phyloP scores from a whole-genome alignment of 2,113 vertebrate genomes.

The Mus pahari region DNA sequence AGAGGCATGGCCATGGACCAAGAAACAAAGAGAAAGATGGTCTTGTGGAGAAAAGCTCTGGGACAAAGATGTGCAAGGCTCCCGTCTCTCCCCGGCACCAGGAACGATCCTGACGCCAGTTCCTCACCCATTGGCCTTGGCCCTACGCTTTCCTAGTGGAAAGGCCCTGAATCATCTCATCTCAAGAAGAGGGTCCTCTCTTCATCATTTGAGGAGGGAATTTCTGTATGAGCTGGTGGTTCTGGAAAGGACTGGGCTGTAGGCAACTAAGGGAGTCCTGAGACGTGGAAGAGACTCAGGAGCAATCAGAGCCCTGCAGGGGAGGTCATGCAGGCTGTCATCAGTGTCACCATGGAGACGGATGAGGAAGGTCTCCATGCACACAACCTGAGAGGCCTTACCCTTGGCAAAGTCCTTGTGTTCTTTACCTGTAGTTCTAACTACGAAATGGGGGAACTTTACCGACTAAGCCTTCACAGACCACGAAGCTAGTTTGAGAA shows the following conservation, averaged over 20 bases:
- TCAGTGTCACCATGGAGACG: fast-evolving
- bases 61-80: background rate
- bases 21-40: background rate
- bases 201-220: background rate
- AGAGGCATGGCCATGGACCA: background rate
- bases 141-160: background rate
- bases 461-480: background rate
- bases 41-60: background rate
- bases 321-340: fast-evolving
- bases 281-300: background rate
- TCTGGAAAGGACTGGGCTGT: background rate
- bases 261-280: background rate
- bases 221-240: background rate
- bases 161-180: background rate
- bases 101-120: no score
- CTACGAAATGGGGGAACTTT: background rate
- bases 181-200: background rate
- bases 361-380: background rate
- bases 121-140: background rate
- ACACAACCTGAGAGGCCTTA: no score
- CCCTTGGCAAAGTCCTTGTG: background rate
- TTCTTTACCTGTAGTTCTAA: background rate
- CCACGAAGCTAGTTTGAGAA: background rate
- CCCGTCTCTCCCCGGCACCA: no score
- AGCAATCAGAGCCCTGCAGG: background rate